phyloP scores from a whole-genome alignment of 2,797 vertebrate genomes.

The Coilia nasus region DNA sequence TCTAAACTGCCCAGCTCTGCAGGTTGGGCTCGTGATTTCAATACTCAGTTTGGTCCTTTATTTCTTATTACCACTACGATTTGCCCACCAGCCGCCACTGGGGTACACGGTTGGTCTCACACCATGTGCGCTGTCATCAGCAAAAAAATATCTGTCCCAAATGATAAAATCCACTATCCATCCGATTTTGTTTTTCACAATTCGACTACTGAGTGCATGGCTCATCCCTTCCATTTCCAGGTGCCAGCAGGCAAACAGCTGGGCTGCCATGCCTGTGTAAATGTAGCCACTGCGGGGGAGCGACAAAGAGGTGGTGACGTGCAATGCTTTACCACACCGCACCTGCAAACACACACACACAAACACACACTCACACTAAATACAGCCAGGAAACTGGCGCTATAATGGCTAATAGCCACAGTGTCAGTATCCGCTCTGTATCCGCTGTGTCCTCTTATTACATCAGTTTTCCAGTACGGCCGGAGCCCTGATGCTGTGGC shows the following conservation, averaged over 20 bases:
- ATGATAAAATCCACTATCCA: no score
- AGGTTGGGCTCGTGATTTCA: no score
- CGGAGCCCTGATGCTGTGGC: not conserved
- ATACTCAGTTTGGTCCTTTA: no score
- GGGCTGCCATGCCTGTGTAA: constrained; percentile 1
- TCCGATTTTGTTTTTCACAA: no score
- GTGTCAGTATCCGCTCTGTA: not conserved
- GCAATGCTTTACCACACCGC: not conserved
- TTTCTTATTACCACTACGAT: no score
- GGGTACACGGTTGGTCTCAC: no score
- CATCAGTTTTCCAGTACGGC: not conserved
- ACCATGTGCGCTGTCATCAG: no score
- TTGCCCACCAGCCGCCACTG: no score
- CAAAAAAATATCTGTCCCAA: no score
- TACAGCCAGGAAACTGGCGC: constrained; percentile 6
- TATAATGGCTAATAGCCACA: not conserved
- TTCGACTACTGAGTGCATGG: not conserved
- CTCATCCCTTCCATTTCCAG: not conserved
- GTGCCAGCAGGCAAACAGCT: constrained; percentile 7
- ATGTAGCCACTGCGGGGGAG: not conserved
- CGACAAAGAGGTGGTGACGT: constrained; percentile 6
- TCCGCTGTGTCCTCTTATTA: constrained; percentile 6
- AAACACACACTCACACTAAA: not conserved
- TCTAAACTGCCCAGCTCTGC: no score
- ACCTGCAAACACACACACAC: not conserved